Percentiles rank a stretch among this genome's conserved stretches.
Evolutionary conservation across 2,888 invertebrate genomes (phyloP).

Genomic region (Sericinus montela): DNA sequence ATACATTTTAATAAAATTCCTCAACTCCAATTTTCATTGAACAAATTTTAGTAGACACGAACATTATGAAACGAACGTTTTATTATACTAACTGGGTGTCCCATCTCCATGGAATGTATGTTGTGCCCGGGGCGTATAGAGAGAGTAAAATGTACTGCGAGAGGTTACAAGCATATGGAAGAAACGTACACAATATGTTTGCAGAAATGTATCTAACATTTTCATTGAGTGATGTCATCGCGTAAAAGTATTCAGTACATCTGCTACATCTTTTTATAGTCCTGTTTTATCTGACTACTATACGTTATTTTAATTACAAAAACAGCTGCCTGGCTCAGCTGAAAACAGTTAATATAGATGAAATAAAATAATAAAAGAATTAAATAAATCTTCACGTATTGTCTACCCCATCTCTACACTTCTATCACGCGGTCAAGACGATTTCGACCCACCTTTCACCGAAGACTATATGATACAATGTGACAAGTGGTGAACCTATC

Average conservation of each 20-base stretch:
- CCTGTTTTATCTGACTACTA: neutral
- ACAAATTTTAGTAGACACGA: neutral
- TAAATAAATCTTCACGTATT: too few relatives aligned
- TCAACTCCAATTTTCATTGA: neutral
- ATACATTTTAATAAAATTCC: neutral
- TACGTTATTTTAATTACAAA: neutral
- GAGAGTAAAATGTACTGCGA: constrained; percentile 4
- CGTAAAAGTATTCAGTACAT: constrained; percentile 13
- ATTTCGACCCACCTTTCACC: too few relatives aligned
- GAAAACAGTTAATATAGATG: too few relatives aligned
- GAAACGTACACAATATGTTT: constrained; percentile 13
- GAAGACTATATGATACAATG: too few relatives aligned
- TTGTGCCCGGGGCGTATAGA: neutral
- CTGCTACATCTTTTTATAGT: constrained; percentile 6
- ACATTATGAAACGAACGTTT: constrained; percentile 2
- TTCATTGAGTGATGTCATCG: constrained; percentile 19
- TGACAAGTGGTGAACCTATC: too few relatives aligned
- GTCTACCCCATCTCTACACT: too few relatives aligned
- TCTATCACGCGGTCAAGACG: too few relatives aligned
- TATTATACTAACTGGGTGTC: constrained; percentile 13
- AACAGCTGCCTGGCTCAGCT: too few relatives aligned
- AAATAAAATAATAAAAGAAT: too few relatives aligned
- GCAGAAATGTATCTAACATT: constrained; percentile 13
- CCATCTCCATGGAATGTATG: constrained; percentile 6
- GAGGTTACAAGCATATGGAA: constrained; percentile 3